phyloP scores from a whole-genome alignment of 2,797 vertebrate genomes.

The Coluber constrictor region DNA sequence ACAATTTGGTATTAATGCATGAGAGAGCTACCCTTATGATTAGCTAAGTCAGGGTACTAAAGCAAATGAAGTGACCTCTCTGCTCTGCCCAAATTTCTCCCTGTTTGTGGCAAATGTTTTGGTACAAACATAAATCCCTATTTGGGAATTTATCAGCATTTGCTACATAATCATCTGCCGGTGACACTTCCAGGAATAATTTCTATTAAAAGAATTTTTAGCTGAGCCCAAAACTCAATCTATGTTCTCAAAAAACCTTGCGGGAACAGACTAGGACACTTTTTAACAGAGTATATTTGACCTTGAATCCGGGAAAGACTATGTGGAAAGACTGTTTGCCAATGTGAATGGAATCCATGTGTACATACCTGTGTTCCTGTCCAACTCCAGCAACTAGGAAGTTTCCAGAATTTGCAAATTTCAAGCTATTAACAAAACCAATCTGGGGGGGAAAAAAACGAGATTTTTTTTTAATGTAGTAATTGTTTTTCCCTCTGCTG shows the following conservation, averaged over 20 bases:
- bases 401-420: conserved; percentile 86
- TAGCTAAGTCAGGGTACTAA: background rate
- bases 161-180: background rate
- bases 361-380: conserved; percentile 91
- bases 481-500: background rate
- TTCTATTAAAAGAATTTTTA: background rate
- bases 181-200: background rate
- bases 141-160: background rate
- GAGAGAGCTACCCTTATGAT: background rate
- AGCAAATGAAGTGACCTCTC: background rate
- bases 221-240: background rate
- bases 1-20: background rate
- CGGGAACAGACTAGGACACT: background rate
- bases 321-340: background rate
- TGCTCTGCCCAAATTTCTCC: background rate
- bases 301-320: background rate
- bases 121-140: background rate
- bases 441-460: conserved; percentile 65
- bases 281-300: background rate
- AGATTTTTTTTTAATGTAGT: background rate
- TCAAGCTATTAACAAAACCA: conserved; percentile 94
- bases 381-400: conserved; percentile 92
- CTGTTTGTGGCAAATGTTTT: too few species aligned
- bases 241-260: background rate
- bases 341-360: background rate